These are phyloP conservation scores for Diorhabda sublineata DNA, from an alignment of 1,140 invertebrate species.

Conservation along the genomic window DNA sequence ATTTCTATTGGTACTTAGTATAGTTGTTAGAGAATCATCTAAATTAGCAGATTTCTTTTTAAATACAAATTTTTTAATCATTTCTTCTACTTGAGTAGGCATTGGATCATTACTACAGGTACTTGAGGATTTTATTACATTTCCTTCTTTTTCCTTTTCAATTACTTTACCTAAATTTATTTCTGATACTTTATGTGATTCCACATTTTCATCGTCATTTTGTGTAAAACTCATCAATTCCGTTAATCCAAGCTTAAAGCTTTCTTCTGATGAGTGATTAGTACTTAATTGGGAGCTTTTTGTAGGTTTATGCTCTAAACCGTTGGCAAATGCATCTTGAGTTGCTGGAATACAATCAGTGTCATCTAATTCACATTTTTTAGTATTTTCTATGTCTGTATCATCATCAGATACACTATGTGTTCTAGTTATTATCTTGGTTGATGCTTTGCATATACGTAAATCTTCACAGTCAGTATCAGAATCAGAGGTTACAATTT, in stretches of 20 bases:
- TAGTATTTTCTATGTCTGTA: slow-evolving; percentile 5
- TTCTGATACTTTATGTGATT: slow-evolving; percentile 11
- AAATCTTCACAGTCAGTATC: slow-evolving; percentile 19
- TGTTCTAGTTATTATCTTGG: not conserved
- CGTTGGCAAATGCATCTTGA: slow-evolving; percentile 22
- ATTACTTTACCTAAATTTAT: not conserved
- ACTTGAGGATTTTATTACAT: not conserved
- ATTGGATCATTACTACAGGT: not conserved
- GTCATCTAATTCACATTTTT: slow-evolving; percentile 25
- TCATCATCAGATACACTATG: slow-evolving; percentile 1
- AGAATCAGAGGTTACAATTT: slow-evolving; percentile 14
- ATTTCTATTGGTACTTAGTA: too few species aligned
- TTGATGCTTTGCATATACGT: not conserved
- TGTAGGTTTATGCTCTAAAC: slow-evolving; percentile 6
- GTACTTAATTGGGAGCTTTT: slow-evolving; percentile 15
- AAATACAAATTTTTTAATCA: not conserved
- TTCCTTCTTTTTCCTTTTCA: not conserved
- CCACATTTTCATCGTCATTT: slow-evolving; percentile 9
- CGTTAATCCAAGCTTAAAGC: slow-evolving; percentile 32
- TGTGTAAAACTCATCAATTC: slow-evolving; percentile 20
- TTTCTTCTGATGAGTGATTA: slow-evolving; percentile 22
- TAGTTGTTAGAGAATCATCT: not conserved
- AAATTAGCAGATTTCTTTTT: slow-evolving; percentile 13
- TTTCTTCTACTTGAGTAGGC: not conserved
- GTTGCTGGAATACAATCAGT: slow-evolving; percentile 29